Evolutionary conservation across 2,113 vertebrate species (phyloP).

Genomic region (Anseranas semipalmata): DNA sequence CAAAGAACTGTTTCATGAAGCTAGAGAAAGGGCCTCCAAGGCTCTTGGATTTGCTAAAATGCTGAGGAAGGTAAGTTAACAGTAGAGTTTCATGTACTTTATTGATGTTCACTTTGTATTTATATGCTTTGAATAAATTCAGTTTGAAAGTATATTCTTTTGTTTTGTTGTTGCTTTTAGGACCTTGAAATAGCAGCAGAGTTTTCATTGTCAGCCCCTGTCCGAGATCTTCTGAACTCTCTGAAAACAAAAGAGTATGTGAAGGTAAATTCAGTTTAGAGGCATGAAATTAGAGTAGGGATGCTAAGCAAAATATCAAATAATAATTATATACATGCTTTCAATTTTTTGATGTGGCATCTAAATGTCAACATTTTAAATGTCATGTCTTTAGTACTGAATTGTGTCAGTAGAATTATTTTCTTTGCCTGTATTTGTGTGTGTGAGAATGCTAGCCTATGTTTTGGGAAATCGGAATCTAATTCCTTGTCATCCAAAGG

Average conservation of each 20-base stretch:
- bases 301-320: background rate
- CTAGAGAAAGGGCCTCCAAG: constrained; percentile 95
- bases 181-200: constrained; percentile 97
- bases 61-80: constrained; percentile 89
- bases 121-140: background rate
- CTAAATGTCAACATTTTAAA: background rate
- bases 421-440: background rate
- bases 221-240: constrained; percentile 83
- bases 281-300: background rate
- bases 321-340: background rate
- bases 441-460: background rate
- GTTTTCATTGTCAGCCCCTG: constrained; percentile 87
- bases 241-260: constrained; percentile 87
- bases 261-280: constrained; percentile 81
- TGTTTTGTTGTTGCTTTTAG: constrained; percentile 74
- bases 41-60: constrained; percentile 98
- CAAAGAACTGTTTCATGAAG: constrained; percentile 97
- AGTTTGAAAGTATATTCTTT: constrained; percentile 29
- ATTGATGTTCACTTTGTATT: background rate
- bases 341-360: background rate
- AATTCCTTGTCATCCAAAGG: background rate
- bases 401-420: background rate
- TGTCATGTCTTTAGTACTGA: background rate
- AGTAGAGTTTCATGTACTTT: background rate
- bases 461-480: background rate